Conservation (phyloP, 2,113 vertebrate genomes). For the Puffinus mauretanicus region DNA sequence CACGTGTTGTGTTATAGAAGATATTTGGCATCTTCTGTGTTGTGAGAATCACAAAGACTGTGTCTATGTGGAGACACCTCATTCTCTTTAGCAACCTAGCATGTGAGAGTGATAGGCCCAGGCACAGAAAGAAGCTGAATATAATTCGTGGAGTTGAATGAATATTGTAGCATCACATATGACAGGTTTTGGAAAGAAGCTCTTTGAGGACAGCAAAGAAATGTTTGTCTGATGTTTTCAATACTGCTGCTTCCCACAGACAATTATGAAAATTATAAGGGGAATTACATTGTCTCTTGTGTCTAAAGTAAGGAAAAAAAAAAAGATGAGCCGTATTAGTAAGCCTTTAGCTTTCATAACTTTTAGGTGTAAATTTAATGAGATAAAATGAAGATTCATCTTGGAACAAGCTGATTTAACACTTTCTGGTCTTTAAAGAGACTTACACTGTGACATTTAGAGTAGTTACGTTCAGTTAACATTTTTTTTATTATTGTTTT, state of each 20-base stretch:
- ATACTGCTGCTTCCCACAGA: background rate
- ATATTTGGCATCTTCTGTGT: background rate
- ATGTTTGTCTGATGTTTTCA: background rate
- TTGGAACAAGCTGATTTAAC: background rate
- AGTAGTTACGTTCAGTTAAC: background rate
- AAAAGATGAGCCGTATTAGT: background rate
- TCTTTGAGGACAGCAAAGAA: background rate
- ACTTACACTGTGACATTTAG: background rate
- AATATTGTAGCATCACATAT: background rate
- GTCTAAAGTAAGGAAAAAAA: background rate
- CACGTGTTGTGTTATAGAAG: background rate
- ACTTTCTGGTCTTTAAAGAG: background rate
- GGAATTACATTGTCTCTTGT: background rate
- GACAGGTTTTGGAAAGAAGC: background rate
- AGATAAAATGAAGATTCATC: background rate
- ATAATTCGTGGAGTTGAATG: background rate
- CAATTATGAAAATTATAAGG: background rate
- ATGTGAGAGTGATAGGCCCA: background rate
- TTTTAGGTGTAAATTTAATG: background rate
- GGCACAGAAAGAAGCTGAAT: background rate
- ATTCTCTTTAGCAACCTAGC: background rate
- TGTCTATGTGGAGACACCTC: background rate
- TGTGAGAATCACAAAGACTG: background rate
- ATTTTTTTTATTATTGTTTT: background rate
- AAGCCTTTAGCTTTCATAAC: background rate